A percentile compares a stretch with the other conserved stretches of the same genome.
Evolutionary conservation across 2,888 invertebrate species (phyloP).

Genomic region (Gasteruption jaculator): DNA sequence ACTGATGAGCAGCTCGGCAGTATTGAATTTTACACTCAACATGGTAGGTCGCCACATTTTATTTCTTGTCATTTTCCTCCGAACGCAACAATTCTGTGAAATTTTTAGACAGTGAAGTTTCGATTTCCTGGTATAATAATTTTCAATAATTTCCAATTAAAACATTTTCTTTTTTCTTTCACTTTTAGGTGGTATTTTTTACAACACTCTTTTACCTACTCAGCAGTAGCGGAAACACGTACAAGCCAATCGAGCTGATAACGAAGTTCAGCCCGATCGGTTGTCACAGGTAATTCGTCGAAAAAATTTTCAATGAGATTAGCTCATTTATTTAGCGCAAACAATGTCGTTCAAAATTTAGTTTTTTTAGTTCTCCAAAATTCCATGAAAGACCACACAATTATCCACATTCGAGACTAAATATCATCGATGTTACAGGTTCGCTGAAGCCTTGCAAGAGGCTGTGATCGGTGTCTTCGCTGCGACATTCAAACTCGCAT

Average conservation of each 20-base stretch:
- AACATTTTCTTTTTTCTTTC: conserved; percentile 8
- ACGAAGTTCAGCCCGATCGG: conserved; percentile 76
- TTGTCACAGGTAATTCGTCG: conserved; percentile 54
- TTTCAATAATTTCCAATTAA: conserved; percentile 7
- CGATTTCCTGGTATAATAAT: not conserved
- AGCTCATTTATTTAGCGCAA: too few relatives aligned
- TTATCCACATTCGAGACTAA: conserved; percentile 9
- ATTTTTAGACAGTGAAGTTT: not conserved
- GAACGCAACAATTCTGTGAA: conserved; percentile 2
- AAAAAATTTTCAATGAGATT: conserved; percentile 1
- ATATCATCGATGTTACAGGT: conserved; percentile 50
- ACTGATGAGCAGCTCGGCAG: conserved; percentile 84
- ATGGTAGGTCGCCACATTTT: conserved; percentile 58
- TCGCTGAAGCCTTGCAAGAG: conserved; percentile 79
- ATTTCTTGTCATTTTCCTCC: conserved; percentile 4
- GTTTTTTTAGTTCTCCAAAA: not conserved
- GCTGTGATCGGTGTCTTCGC: conserved; percentile 92
- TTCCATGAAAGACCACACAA: conserved; percentile 7
- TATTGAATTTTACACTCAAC: conserved; percentile 81
- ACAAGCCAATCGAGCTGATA: conserved; percentile 89
- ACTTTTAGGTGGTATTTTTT: conserved; percentile 84
- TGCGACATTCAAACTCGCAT: conserved; percentile 93
- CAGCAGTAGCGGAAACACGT: conserved; percentile 77
- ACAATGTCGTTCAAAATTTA: conserved; percentile 1
- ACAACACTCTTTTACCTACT: conserved; percentile 95